Base-by-base conservation (phyloP, 1,140 invertebrate genomes). In the Lepidurus arcticus region DNA sequence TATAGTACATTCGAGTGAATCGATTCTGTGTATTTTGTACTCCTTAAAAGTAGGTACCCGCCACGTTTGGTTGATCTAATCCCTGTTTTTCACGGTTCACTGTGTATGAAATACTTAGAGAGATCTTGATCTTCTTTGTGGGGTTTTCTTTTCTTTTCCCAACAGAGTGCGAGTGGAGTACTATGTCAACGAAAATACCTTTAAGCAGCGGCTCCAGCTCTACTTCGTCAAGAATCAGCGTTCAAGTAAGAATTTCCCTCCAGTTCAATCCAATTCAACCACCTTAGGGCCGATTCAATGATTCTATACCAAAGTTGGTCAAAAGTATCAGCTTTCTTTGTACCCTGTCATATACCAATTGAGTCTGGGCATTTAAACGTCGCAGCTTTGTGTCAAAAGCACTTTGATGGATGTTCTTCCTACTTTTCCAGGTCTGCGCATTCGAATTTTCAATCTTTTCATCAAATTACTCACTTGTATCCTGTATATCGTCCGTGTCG, bases 141-240 rank as follows among this genome's bases (percentile, higher is more conserved):
- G 24, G 42, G 24, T 44, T 16, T 13, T 34, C 34, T 3, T 34
- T 34, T 34, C 34, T 34, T 34, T 34, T 34, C 34, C 34, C 34
- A 34, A 47, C 92, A 98, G 97, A 90, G 96, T 98, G 83, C 93
- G 95, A 79, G 97, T 98, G 82, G 97, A 99, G 87, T 98, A 98
- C 87, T 98, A 98, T 86, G 97, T 98, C 82, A 98, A 98, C 88
- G 96, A 99, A 87, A 98, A 98, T 85, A 98, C 96, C 84, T 93
- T 98, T 86, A 98, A 98, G 89, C 95, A 98, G 89, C 90, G 95
- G 86, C 91, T 99, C 82, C 96, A 98, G 88, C 89, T 98, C 80
- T 98, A 98, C 88, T 98, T 98, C 88, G 96, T 99, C 86, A 98
- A 98, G 87, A 98, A 98, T 88, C 96, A 98, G 89, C 91, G 95